These are phyloP conservation scores for Ormyrus labotus DNA, from an alignment of 2,888 invertebrate species.

Conservation along the genomic window DNA sequence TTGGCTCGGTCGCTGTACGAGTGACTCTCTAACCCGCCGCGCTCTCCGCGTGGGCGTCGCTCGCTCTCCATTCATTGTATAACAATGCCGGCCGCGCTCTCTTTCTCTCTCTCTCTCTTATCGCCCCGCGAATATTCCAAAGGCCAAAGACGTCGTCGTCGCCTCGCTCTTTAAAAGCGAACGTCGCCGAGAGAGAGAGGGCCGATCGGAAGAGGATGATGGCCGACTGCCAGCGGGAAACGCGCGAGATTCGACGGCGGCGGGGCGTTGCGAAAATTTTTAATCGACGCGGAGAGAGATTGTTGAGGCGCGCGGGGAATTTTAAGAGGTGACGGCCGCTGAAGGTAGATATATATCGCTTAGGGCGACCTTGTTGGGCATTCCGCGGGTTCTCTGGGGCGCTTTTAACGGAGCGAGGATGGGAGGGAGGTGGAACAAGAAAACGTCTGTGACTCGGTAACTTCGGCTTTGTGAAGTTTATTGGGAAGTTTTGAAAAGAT, in stretches of 20 bases:
- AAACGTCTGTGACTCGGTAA: too few species aligned
- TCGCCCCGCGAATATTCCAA: not conserved
- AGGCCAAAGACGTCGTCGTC: constrained; percentile 1
- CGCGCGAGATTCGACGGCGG: not conserved
- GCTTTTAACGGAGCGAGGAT: too few species aligned
- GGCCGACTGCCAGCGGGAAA: too few species aligned
- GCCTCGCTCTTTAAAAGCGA: constrained; percentile 27
- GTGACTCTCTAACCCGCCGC: constrained; percentile 47
- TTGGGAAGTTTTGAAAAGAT: too few species aligned
- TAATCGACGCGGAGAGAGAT: not conserved
- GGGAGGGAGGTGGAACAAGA: too few species aligned
- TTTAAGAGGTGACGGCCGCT: too few species aligned
- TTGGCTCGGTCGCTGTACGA: constrained; percentile 40
- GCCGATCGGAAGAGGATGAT: too few species aligned
- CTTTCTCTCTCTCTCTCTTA: not conserved
- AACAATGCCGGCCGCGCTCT: constrained; percentile 23
- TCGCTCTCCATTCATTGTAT: constrained; percentile 28
- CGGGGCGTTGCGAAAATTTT: not conserved
- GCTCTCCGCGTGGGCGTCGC: constrained; percentile 17
- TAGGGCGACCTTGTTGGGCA: too few species aligned
- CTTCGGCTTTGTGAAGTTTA: too few species aligned
- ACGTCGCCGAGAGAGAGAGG: not conserved
- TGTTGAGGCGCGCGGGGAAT: too few species aligned
- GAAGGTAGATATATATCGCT: too few species aligned
- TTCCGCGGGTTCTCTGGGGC: too few species aligned